These are phyloP conservation scores for Laticauda laticaudata DNA, from an alignment of 2,113 vertebrate species.

Conservation along the genomic window DNA sequence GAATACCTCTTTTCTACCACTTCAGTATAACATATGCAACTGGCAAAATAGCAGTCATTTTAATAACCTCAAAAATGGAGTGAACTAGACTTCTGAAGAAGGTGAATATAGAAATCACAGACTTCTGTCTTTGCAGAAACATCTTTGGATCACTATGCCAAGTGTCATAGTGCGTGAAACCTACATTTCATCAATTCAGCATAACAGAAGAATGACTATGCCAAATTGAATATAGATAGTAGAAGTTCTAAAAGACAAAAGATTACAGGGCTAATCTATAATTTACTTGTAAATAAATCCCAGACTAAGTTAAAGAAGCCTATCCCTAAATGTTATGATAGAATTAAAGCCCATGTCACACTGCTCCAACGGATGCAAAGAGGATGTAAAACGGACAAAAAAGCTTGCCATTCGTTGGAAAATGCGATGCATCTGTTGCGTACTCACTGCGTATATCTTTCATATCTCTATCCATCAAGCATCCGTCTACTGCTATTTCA, in stretches of 20 bases:
- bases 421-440: too few relatives aligned
- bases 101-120: neutral
- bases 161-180: neutral
- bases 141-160: neutral
- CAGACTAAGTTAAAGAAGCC: neutral
- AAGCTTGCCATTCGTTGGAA: too few relatives aligned
- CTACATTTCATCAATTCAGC: neutral
- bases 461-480: too few relatives aligned
- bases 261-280: neutral
- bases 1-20: neutral
- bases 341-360: neutral
- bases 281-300: neutral
- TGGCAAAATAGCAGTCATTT: neutral
- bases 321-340: neutral
- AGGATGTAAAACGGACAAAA: too few relatives aligned
- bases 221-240: neutral
- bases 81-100: neutral
- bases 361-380: too few relatives aligned
- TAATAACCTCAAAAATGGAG: neutral
- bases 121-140: neutral
- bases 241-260: neutral
- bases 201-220: neutral
- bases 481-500: too few relatives aligned
- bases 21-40: constrained; percentile 17
- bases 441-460: too few relatives aligned